Percentiles rank a stretch among this genome's conserved stretches.
Evolutionary conservation across 2,888 invertebrate species (phyloP).

Genomic region (Chalcis sispes): DNA sequence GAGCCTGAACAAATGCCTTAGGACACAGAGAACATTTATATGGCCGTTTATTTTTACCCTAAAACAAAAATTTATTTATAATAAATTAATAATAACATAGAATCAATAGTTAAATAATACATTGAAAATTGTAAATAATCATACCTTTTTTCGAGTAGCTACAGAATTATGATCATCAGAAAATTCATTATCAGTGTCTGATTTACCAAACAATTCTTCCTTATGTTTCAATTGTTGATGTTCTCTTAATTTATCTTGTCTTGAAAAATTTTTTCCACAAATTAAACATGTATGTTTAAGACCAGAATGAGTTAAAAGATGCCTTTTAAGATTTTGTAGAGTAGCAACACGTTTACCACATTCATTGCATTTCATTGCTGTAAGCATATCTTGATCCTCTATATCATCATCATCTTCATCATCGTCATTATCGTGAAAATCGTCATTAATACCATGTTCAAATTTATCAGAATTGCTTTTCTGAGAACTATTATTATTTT

Average conservation of each 20-base stretch:
- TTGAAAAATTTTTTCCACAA: slow-evolving; percentile 70
- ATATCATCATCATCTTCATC: slow-evolving; percentile 11
- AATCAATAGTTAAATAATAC: neutral
- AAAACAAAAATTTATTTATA: slow-evolving; percentile 40
- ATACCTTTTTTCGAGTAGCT: slow-evolving; percentile 67
- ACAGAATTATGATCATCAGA: slow-evolving; percentile 63
- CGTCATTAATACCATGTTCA: slow-evolving; percentile 21
- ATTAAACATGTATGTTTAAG: slow-evolving; percentile 68
- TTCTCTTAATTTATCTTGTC: slow-evolving; percentile 70
- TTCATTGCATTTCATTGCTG: slow-evolving; percentile 70
- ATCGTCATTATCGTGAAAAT: slow-evolving; percentile 17
- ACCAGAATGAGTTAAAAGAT: slow-evolving; percentile 71
- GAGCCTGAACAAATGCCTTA: slow-evolving; percentile 71
- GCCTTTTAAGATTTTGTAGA: slow-evolving; percentile 70
- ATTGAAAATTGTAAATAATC: neutral
- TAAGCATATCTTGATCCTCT: slow-evolving; percentile 63
- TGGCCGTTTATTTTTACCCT: slow-evolving; percentile 69
- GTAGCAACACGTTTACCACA: slow-evolving; percentile 72
- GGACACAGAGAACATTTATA: slow-evolving; percentile 70
- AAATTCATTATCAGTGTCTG: slow-evolving; percentile 67
- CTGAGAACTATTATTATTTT: slow-evolving; percentile 36
- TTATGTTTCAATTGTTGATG: slow-evolving; percentile 72
- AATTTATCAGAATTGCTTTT: slow-evolving; percentile 52
- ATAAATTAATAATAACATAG: neutral
- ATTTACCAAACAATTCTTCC: slow-evolving; percentile 66